Percentiles rank a stretch among this genome's conserved stretches.
phyloP scores from a whole-genome alignment of 2,888 invertebrate genomes.

The Eudasyphora cyanicolor region DNA sequence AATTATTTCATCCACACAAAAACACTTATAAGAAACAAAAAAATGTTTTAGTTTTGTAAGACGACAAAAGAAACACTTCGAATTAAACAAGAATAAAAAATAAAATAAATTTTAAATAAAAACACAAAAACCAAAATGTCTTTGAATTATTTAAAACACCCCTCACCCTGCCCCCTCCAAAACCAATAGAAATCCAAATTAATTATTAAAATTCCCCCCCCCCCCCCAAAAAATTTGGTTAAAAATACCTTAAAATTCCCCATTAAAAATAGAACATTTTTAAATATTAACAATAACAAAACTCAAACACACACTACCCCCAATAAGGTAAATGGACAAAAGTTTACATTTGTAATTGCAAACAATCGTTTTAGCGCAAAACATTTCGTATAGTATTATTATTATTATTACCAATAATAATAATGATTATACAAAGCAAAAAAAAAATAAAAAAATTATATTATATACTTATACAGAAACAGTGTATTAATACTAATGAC shows the following conservation, averaged over 20 bases:
- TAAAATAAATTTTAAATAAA: slow-evolving; percentile 71
- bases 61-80: slow-evolving; percentile 68
- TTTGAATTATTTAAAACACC: background rate
- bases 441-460: slow-evolving; percentile 46
- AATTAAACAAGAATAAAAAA: slow-evolving; percentile 39
- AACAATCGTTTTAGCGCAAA: slow-evolving; percentile 71
- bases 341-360: slow-evolving; percentile 68
- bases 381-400: slow-evolving; percentile 45
- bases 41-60: slow-evolving; percentile 71
- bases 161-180: background rate
- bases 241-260: no score
- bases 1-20: slow-evolving; percentile 46
- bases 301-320: background rate
- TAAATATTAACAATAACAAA: background rate
- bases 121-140: slow-evolving; percentile 45
- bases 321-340: slow-evolving; percentile 46
- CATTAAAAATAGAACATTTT: background rate
- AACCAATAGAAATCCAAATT: background rate
- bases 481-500: slow-evolving; percentile 7
- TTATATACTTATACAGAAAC: slow-evolving; percentile 39
- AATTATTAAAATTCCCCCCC: background rate
- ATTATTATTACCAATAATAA: slow-evolving; percentile 58
- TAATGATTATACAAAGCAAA: background rate
- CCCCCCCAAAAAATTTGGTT: no score
- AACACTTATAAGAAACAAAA: background rate